Conservation (phyloP, 2,797 vertebrate species). For the Diplodus puntazzo region DNA sequence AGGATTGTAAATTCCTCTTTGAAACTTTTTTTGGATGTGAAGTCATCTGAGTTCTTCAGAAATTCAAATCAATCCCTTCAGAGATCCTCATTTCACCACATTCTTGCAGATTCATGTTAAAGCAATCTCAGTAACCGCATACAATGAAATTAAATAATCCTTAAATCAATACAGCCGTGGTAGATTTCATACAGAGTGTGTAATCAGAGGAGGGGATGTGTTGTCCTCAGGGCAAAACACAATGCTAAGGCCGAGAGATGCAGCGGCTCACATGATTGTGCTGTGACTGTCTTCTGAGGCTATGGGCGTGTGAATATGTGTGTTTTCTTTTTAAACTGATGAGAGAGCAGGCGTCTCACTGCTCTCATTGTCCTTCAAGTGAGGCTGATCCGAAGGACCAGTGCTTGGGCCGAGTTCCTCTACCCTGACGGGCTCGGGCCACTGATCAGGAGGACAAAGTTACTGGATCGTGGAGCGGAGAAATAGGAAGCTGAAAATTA, state of each 20-base stretch:
- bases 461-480: conserved; percentile 43
- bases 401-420: conserved; percentile 33
- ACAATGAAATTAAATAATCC: not conserved
- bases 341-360: conserved; percentile 51
- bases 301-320: conserved; percentile 56
- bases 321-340: conserved; percentile 27
- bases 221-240: conserved; percentile 58
- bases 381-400: conserved; percentile 50
- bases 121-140: not conserved
- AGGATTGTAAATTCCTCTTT: not conserved
- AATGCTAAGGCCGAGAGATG: conserved; percentile 38
- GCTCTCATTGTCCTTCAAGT: conserved; percentile 59
- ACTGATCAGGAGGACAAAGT: conserved; percentile 25
- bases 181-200: conserved; percentile 11
- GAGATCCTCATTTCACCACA: not conserved
- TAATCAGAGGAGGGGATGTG: conserved; percentile 38
- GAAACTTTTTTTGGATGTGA: not conserved
- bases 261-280: conserved; percentile 81
- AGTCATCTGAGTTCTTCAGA: not conserved
- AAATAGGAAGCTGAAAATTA: conserved; percentile 55
- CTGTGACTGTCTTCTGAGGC: conserved; percentile 82
- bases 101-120: not conserved
- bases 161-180: conserved; percentile 19
- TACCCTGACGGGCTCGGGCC: conserved; percentile 17
- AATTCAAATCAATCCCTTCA: not conserved